These are phyloP conservation scores for Athalia circularis DNA, from an alignment of 2,888 invertebrate genomes.

Conservation along the genomic window DNA sequence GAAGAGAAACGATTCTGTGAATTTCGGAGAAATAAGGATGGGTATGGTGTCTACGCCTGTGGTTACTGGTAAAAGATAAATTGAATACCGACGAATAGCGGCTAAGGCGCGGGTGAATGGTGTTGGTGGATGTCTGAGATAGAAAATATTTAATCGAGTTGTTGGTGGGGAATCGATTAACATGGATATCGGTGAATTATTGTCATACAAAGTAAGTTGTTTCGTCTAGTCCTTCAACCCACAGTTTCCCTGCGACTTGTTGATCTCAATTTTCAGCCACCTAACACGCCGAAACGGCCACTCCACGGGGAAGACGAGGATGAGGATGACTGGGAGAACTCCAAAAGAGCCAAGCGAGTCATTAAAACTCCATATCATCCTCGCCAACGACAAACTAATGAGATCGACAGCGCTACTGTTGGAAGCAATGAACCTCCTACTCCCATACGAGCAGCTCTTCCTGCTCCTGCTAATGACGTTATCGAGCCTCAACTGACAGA, in stretches of 20 bases:
- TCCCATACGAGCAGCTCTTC: slow-evolving; percentile 71
- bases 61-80: too few species aligned
- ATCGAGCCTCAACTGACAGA: slow-evolving; percentile 80
- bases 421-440: slow-evolving; percentile 64
- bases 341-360: slow-evolving; percentile 76
- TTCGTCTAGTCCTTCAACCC: too few species aligned
- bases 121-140: too few species aligned
- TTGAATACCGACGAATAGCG: too few species aligned
- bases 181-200: slow-evolving; percentile 74
- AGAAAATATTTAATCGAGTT: too few species aligned
- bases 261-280: slow-evolving; percentile 78
- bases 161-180: neutral
- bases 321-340: slow-evolving; percentile 80
- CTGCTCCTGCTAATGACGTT: slow-evolving; percentile 76
- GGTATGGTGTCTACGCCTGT: too few species aligned
- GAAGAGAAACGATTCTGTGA: too few species aligned
- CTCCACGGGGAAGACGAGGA: slow-evolving; percentile 80
- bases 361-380: slow-evolving; percentile 74
- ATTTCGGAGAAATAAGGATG: too few species aligned
- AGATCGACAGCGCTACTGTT: slow-evolving; percentile 54
- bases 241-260: neutral
- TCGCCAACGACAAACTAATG: slow-evolving; percentile 70
- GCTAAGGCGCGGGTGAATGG: too few species aligned
- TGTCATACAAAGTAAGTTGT: slow-evolving; percentile 72
- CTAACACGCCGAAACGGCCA: slow-evolving; percentile 87